Base-by-base conservation (phyloP, 1,140 invertebrate genomes). In the Palaemon carinicauda region DNA sequence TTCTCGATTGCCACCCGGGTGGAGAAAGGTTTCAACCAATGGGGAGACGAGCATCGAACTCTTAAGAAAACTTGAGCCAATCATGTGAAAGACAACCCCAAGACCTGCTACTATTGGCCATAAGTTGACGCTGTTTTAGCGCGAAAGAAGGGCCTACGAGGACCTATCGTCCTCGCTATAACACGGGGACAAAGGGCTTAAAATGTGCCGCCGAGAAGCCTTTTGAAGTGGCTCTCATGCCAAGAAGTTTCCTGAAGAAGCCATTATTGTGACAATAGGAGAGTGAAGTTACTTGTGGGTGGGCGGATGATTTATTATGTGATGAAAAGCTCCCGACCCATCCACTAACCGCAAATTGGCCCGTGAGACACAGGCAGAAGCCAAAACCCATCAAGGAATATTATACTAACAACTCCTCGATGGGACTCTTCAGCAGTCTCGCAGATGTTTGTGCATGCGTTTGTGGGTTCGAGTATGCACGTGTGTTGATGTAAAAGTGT, bases 191-290 rank as follows among this genome's bases (percentile, higher is more conserved):
- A 75, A n/a, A 77, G 21, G 33, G 85, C 31, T 60, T 75, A 87
- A 29, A 87, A 74, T 81, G 15, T 9, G 33, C 74, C 50, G 27
- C 29, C 31, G 17, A 50, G 79, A 21, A 21, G 29, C 19, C 24
- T 77, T 81, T 69, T 60, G 79, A 78, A 60, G 71, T 41, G 27
- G 21, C 53, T 73, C 71, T 87, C 52, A 81, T 33, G 52, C 69
- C 69, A 31, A 87, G 71, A 50, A 51, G 51, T n/a, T 77, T 69
- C 31, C 85, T 82, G 80, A 87, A 87, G 85, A 87, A 87, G 85
- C 85, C 85, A 87, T 87, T 87, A 87, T 81, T 87, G 85, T 87
- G 85, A 87, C 85, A 87, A 87, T 79, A 73, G 79, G 79, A 81
- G 71, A 87, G 29, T 87, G 79, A 82, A 87, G 85, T 87, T 81